A percentile compares a stretch with the other conserved stretches of the same genome.
These are phyloP conservation scores for Anguilla pacifica DNA, from an alignment of 2,797 vertebrate species.

Conservation along the genomic window DNA sequence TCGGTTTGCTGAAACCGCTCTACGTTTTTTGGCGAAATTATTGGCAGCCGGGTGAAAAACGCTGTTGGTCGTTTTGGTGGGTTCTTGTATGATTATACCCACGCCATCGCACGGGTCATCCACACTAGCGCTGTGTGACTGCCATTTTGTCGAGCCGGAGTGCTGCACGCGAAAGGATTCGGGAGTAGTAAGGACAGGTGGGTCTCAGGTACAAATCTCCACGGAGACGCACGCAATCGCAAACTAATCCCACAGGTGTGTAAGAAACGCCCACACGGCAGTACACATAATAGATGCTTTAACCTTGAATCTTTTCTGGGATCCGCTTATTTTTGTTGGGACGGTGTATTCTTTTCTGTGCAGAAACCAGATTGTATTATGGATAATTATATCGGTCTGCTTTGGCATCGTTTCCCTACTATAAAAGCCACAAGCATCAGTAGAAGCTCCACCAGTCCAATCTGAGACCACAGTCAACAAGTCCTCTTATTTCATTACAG, in stretches of 20 bases:
- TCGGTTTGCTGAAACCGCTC: not conserved
- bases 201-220: conserved; percentile 78
- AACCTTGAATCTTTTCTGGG: not conserved
- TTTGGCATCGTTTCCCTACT: not conserved
- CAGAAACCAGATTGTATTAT: not conserved
- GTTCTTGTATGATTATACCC: not conserved
- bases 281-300: not conserved
- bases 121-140: conserved; percentile 81
- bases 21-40: not conserved
- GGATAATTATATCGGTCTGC: not conserved
- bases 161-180: conserved; percentile 60
- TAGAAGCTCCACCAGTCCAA: not conserved
- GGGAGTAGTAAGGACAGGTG: conserved; percentile 75
- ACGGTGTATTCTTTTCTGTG: not conserved
- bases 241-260: not conserved
- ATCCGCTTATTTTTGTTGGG: not conserved
- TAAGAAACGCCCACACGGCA: not conserved
- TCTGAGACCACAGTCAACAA: too few species aligned
- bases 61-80: not conserved
- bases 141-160: conserved; percentile 76
- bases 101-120: conserved; percentile 9
- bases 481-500: too few species aligned
- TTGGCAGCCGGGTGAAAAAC: not conserved
- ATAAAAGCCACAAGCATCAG: not conserved
- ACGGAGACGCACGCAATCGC: not conserved